Base-by-base conservation (phyloP, 2,797 vertebrate species). In the Xiphophorus birchmanni region DNA sequence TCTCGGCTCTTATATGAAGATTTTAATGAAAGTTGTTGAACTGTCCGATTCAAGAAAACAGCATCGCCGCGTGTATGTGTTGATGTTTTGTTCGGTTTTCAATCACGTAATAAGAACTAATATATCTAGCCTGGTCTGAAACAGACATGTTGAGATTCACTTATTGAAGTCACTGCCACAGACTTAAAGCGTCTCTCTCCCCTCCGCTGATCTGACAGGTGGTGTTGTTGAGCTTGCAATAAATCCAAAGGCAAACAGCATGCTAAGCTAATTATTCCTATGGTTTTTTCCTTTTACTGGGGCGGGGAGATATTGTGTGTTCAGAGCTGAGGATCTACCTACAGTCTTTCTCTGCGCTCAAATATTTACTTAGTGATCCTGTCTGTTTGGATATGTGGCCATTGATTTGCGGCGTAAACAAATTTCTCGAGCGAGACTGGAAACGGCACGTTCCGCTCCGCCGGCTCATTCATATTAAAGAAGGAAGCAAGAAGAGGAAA, bases 341-440 rank as follows among this genome's bases (percentile, higher is more conserved):
- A 80, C 84, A 87, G 83, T 89, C 89, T 90, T 91, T 91, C 82
- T 84, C 91, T 85, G 86, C 88, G 72, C 79, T 89, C 89, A 94
- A 95, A 96, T 95, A 94, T 95, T 96, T 95, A 91, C 93, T 84
- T 88, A 90, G 91, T 26, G 85, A 89, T 93, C 87, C 82, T 88
- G 82, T 94, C 91, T 95, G 93, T 94, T 95, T 95, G 94, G 80
- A 79, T 92, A 81, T 90, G 90, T 89, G 88, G 86, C 85, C 92
- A 94, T 89, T 92, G 94, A 94, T 94, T 93, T 93, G 88, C 89
- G 84, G 90, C 82, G 88, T 84, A 89, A 92, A 94, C 90, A 93
- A 87, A 88, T 93, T 89, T 82, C 81, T 90, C 81, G 83, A 76
- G 90, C 84, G 63, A 78, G 86, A 90, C 80, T 78, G 26, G 81